Conservation (phyloP, 2,797 vertebrate species). For the Chelon labrosus region DNA sequence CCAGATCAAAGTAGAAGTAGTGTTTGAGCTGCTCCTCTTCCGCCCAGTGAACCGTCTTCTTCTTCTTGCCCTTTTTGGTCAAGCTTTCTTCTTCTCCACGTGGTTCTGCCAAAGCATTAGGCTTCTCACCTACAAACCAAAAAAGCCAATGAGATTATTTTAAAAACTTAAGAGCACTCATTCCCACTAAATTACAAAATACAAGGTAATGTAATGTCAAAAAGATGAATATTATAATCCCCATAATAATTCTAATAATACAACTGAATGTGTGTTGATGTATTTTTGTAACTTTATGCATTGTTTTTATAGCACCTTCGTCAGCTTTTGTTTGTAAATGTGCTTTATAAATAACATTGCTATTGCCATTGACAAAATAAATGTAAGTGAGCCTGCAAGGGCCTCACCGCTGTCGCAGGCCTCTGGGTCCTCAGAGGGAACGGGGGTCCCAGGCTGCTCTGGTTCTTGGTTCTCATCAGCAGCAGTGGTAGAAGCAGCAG, state of each 20-base stretch:
- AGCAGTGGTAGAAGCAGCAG: conserved; percentile 55
- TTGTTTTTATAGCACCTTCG: too few species aligned
- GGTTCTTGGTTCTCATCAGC: conserved; percentile 87
- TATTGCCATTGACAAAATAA: background rate
- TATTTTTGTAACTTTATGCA: too few species aligned
- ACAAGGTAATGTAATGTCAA: background rate
- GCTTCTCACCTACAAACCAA: conserved; percentile 76
- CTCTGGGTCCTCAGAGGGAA: conserved; percentile 92
- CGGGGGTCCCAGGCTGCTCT: conserved; percentile 92
- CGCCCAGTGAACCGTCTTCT: conserved; percentile 93
- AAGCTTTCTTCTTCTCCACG: conserved; percentile 85
- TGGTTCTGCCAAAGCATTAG: conserved; percentile 86
- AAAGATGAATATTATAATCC: background rate
- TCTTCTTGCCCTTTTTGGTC: conserved; percentile 93
- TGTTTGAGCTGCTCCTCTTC: conserved; percentile 93
- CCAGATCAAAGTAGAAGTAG: conserved; percentile 95
- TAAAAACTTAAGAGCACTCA: background rate
- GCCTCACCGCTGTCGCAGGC: conserved; percentile 86
- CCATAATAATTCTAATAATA: too few species aligned
- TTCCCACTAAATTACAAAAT: background rate
- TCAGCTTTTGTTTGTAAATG: too few species aligned
- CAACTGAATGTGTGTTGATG: too few species aligned
- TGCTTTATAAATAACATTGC: too few species aligned
- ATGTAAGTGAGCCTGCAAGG: background rate
- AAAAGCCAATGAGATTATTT: background rate